Evolutionary conservation across 2,797 vertebrate genomes (phyloP), one percentile per base, ranked within the genome.

Genomic region (Apogon talboti): DNA sequence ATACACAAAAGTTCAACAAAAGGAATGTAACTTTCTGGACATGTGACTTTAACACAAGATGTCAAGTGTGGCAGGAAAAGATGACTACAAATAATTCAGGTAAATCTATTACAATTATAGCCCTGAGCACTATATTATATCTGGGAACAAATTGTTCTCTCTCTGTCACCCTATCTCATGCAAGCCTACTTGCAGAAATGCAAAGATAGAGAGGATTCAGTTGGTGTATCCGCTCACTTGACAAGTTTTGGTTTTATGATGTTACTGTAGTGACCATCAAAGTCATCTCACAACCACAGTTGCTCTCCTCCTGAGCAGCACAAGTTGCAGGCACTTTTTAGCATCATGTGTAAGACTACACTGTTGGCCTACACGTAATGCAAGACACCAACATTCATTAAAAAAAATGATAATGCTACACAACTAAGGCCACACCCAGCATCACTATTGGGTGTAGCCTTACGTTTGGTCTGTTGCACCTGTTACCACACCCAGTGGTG

Each of bases 401-500:
- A 10, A 11, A 3, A 66, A 52, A 58, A 7, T 21, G 2, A 35
- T 15, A 4, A 35, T 0, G 12, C 16, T 12, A 14, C 13, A 4
- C 16, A 35, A 21, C 18, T 59, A 58, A 41, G 4, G 9, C 6
- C 28, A 56, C 60, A 44, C 28, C 46, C 10, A 45, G 40, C 37
- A 42, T n/a, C 19, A 38, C 18, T 16, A 11, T 6, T 41, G 42
- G 61, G 53, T 58, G 56, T 55, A 60, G 44, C 10, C 0, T 2
- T 5, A 58, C 21, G 24, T 28, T 7, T 16, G 11, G 40, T 28
- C 56, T 35, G 15, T 49, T 56, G 1, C 2, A 62, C 8, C 60
- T 40, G 12, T 51, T 62, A 50, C 41, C 50, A 47, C 48, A 68
- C 41, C 47, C 21, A 50, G 11, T 6, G 18, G 13, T 47, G 21